Evolutionary conservation across 2,888 invertebrate species (phyloP).

Genomic region (Drosophila yooni): DNA sequence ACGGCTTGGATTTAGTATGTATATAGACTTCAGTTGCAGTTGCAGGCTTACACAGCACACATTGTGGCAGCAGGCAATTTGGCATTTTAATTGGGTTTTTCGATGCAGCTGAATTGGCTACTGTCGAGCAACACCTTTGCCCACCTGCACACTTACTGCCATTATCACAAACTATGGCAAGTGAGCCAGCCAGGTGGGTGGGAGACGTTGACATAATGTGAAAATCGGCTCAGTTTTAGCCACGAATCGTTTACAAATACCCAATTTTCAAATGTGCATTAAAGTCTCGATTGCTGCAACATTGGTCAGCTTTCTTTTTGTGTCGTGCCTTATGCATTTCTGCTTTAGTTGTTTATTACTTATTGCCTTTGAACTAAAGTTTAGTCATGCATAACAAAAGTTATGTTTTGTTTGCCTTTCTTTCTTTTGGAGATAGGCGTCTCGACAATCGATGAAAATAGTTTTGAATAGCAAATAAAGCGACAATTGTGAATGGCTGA

Average conservation of each 20-base stretch:
- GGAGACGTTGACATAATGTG: slow-evolving; percentile 13
- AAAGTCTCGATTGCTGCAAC: slow-evolving; percentile 1
- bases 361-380: slow-evolving; percentile 37
- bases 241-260: slow-evolving; percentile 41
- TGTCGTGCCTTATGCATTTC: not conserved
- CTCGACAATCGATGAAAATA: slow-evolving; percentile 67
- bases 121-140: slow-evolving; percentile 13
- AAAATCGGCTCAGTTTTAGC: slow-evolving; percentile 57
- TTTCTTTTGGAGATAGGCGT: slow-evolving; percentile 23
- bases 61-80: not conserved
- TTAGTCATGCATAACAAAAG: slow-evolving; percentile 33
- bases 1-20: not conserved
- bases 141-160: not conserved
- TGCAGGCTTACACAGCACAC: slow-evolving; percentile 7
- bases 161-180: slow-evolving; percentile 26
- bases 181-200: not conserved
- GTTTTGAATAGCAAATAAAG: slow-evolving; percentile 79
- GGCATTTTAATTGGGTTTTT: slow-evolving; percentile 70
- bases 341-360: slow-evolving; percentile 9
- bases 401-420: slow-evolving; percentile 3
- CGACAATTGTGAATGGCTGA: slow-evolving; percentile 70
- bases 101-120: slow-evolving; percentile 28
- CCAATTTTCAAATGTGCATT: slow-evolving; percentile 20
- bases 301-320: slow-evolving; percentile 21
- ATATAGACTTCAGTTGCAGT: slow-evolving; percentile 7